These are phyloP conservation scores for Aporophyla nigra DNA, from an alignment of 2,888 invertebrate species.

Conservation along the genomic window DNA sequence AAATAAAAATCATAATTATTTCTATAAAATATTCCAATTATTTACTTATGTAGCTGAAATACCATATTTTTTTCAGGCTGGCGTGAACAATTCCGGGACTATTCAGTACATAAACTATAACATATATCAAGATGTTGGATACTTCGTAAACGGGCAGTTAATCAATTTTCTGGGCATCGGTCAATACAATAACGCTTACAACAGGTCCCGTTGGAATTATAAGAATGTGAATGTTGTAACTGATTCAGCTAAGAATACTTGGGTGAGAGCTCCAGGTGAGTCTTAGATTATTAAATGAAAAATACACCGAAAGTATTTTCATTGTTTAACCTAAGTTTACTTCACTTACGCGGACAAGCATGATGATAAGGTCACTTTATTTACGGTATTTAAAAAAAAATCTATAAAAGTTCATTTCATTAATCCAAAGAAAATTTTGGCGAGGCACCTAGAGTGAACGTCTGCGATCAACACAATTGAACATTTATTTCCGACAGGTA, in stretches of 20 bases:
- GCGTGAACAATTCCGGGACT: slow-evolving; percentile 81
- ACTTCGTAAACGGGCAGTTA: slow-evolving; percentile 69
- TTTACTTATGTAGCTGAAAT: neutral
- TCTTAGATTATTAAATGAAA: neutral
- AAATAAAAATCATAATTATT: no score
- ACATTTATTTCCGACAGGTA: slow-evolving; percentile 22
- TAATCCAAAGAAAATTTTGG: neutral
- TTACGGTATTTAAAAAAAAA: neutral
- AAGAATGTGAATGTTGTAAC: slow-evolving; percentile 70
- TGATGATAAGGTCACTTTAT: neutral
- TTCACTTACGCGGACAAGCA: no score
- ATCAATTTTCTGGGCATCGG: slow-evolving; percentile 61
- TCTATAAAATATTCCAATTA: neutral
- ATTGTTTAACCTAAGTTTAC: neutral
- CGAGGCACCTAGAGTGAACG: no score
- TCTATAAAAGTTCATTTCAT: neutral
- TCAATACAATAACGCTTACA: slow-evolving; percentile 72
- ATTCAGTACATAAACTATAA: slow-evolving; percentile 87
- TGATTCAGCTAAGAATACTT: slow-evolving; percentile 76
- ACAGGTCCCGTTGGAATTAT: slow-evolving; percentile 72
- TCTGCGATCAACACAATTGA: neutral
- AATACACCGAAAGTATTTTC: neutral
- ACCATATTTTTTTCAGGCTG: slow-evolving; percentile 59
- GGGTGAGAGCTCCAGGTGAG: slow-evolving; percentile 76
- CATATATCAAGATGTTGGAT: slow-evolving; percentile 87